phyloP scores from a whole-genome alignment of 2,888 invertebrate species.

The Tetanocera ferruginea region DNA sequence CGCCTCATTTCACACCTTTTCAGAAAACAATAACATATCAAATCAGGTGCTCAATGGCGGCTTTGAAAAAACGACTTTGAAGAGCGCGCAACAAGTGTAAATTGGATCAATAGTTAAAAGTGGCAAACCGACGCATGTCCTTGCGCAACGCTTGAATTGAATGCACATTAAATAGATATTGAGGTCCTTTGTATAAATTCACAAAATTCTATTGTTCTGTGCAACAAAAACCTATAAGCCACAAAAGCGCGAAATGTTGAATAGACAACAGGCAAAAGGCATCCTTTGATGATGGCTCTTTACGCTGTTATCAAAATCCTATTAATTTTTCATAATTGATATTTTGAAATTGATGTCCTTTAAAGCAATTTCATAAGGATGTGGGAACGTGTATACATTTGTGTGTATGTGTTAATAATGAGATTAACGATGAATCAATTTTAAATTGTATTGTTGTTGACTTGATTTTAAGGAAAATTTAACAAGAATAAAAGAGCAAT shows the following conservation, averaged over 20 bases:
- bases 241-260: slow-evolving; percentile 17
- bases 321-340: slow-evolving; percentile 52
- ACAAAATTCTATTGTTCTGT: neutral
- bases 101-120: slow-evolving; percentile 33
- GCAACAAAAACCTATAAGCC: neutral
- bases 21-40: slow-evolving; percentile 42
- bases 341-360: slow-evolving; percentile 7
- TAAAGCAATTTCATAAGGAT: neutral
- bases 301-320: slow-evolving; percentile 58
- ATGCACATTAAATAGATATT: neutral
- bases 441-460: neutral
- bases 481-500: neutral
- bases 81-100: slow-evolving; percentile 41
- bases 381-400: neutral
- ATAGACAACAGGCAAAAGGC: neutral
- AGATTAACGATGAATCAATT: neutral
- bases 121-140: slow-evolving; percentile 37
- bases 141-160: slow-evolving; percentile 37
- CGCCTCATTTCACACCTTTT: slow-evolving; percentile 68
- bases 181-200: neutral
- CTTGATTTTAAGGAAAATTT: neutral
- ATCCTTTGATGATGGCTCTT: slow-evolving; percentile 36
- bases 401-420: neutral
- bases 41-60: slow-evolving; percentile 21
- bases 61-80: slow-evolving; percentile 17